phyloP scores from a whole-genome alignment of 2,888 invertebrate genomes.

The Phyllotreta striolata region DNA sequence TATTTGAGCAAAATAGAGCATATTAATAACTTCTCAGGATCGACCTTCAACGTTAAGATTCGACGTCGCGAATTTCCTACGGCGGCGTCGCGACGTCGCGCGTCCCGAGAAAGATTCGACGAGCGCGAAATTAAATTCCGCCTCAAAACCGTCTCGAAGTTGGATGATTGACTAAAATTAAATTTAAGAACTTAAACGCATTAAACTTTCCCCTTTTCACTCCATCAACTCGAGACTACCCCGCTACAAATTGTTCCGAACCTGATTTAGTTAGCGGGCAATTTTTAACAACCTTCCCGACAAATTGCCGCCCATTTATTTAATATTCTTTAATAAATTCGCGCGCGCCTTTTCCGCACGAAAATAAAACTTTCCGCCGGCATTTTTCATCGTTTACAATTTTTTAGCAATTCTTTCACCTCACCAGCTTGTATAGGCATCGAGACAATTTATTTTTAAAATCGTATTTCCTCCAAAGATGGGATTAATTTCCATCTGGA shows the following conservation, averaged over 20 bases:
- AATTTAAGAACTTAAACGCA: slow-evolving; percentile 62
- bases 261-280: slow-evolving; percentile 54
- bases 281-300: slow-evolving; percentile 49
- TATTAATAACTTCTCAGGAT: no score
- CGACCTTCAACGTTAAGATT: no score
- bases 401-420: no score
- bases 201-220: slow-evolving; percentile 60
- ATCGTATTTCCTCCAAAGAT: no score
- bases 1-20: no score
- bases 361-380: no score
- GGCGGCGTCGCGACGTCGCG: no score
- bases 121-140: slow-evolving; percentile 60
- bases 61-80: no score
- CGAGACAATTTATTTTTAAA: no score
- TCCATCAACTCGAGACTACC: slow-evolving; percentile 58
- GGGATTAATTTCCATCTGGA: no score
- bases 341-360: not conserved
- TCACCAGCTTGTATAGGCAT: no score
- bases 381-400: no score
- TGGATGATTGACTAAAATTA: slow-evolving; percentile 63
- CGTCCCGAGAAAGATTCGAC: slow-evolving; percentile 50
- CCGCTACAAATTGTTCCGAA: slow-evolving; percentile 54
- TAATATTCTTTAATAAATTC: slow-evolving; percentile 40
- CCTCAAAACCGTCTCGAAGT: slow-evolving; percentile 58
- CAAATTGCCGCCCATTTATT: slow-evolving; percentile 44